These are phyloP conservation scores for Serranus cabrilla DNA, from an alignment of 2,797 vertebrate species.

Conservation along the genomic window DNA sequence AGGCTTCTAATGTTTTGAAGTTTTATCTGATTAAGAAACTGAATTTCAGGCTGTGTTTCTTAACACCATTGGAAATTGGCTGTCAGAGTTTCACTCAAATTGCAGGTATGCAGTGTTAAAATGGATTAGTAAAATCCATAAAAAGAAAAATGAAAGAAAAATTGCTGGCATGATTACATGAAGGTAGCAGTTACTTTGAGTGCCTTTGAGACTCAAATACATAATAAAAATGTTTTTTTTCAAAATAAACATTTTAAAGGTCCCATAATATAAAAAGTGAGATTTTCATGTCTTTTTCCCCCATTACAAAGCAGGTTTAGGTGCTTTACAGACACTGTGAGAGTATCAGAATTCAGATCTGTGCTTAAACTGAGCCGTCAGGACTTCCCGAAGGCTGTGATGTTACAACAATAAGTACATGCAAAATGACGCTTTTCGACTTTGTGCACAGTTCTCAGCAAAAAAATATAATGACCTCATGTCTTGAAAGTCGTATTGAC, in stretches of 20 bases:
- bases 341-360: too few relatives aligned
- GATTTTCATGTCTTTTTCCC: too few relatives aligned
- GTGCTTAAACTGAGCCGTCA: too few relatives aligned
- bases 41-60: conserved; percentile 63
- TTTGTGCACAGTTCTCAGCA: too few relatives aligned
- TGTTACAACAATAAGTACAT: too few relatives aligned
- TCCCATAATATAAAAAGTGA: too few relatives aligned
- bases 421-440: too few relatives aligned
- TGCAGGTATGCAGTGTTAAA: conserved; percentile 48
- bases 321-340: too few relatives aligned
- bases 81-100: conserved; percentile 55
- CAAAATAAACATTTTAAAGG: background rate
- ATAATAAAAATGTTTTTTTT: background rate
- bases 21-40: conserved; percentile 79
- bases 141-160: conserved; percentile 7
- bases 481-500: too few relatives aligned
- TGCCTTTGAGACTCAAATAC: background rate
- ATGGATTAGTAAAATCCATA: conserved; percentile 37
- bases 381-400: too few relatives aligned
- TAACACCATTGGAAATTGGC: conserved; percentile 54
- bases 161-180: background rate
- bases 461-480: too few relatives aligned
- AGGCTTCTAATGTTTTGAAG: conserved; percentile 70
- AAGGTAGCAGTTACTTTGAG: background rate
- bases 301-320: too few relatives aligned